phyloP scores from a whole-genome alignment of 92 coral and sea anemone genomes.

The Epizoanthus scotinus region DNA sequence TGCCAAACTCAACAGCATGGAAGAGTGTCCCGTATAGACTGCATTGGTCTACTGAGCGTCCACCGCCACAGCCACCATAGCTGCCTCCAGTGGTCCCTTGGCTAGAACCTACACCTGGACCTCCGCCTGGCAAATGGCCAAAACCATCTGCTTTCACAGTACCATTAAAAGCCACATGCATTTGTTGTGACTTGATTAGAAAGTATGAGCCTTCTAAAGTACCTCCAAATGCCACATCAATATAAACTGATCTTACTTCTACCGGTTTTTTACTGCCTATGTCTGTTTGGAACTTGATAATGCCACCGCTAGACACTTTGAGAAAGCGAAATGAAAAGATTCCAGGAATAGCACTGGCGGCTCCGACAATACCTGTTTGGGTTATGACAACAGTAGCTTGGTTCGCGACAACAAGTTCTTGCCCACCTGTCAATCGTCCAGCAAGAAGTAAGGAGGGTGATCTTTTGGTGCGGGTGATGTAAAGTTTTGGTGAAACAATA shows the following conservation, averaged over 20 bases:
- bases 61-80: slow-evolving; percentile 74
- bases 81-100: slow-evolving; percentile 58
- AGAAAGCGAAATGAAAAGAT: slow-evolving; percentile 55
- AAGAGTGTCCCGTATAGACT: slow-evolving; percentile 61
- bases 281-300: slow-evolving; percentile 41
- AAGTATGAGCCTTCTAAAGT: slow-evolving; percentile 52
- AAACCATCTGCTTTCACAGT: slow-evolving; percentile 47
- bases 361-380: slow-evolving; percentile 61
- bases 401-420: slow-evolving; percentile 56
- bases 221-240: slow-evolving; percentile 65
- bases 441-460: slow-evolving; percentile 61
- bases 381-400: slow-evolving; percentile 53
- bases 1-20: slow-evolving; percentile 51
- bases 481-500: slow-evolving; percentile 53
- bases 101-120: slow-evolving; percentile 54
- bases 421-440: slow-evolving; percentile 63
- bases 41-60: slow-evolving; percentile 38
- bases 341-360: slow-evolving; percentile 45
- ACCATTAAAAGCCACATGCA: slow-evolving; percentile 61
- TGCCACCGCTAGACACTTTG: slow-evolving; percentile 62
- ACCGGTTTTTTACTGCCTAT: slow-evolving; percentile 32
- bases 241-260: slow-evolving; percentile 50
- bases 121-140: slow-evolving; percentile 47
- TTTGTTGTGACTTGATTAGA: slow-evolving; percentile 41
- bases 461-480: slow-evolving; percentile 51